These are phyloP conservation scores for Dryocosmus kuriphilus DNA, from an alignment of 2,888 invertebrate genomes.

Conservation along the genomic window DNA sequence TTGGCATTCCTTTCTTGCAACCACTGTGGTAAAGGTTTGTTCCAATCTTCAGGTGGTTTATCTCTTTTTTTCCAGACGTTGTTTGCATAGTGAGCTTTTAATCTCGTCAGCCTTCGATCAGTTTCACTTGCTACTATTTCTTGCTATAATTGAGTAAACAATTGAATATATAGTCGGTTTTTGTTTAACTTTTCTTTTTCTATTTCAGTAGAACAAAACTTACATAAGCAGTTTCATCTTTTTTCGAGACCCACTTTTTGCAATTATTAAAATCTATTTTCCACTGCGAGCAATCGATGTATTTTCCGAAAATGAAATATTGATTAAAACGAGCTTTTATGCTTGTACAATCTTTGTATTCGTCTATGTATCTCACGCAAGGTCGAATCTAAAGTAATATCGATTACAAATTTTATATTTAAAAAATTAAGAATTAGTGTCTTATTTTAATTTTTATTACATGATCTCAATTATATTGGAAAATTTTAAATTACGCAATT, in stretches of 20 bases:
- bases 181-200: not conserved
- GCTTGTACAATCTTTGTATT: constrained; percentile 89
- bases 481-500: no score
- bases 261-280: constrained; percentile 88
- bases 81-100: constrained; percentile 85
- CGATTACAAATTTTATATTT: not conserved
- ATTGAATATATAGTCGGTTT: not conserved
- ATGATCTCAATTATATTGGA: no score
- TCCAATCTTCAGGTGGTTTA: constrained; percentile 90
- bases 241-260: constrained; percentile 82
- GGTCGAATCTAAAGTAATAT: constrained; percentile 83
- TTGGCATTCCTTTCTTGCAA: constrained; percentile 84
- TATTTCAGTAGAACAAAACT: constrained; percentile 61
- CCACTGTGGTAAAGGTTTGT: constrained; percentile 88
- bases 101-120: constrained; percentile 81
- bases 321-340: constrained; percentile 89
- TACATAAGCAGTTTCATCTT: constrained; percentile 85
- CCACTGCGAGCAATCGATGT: constrained; percentile 88
- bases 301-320: constrained; percentile 88
- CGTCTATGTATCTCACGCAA: constrained; percentile 87
- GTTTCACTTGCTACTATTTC: constrained; percentile 86
- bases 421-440: no score
- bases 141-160: constrained; percentile 76
- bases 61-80: constrained; percentile 88
- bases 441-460: no score